Evolutionary conservation across 2,797 vertebrate genomes (phyloP).

Genomic region (Simalia tracyae): DNA sequence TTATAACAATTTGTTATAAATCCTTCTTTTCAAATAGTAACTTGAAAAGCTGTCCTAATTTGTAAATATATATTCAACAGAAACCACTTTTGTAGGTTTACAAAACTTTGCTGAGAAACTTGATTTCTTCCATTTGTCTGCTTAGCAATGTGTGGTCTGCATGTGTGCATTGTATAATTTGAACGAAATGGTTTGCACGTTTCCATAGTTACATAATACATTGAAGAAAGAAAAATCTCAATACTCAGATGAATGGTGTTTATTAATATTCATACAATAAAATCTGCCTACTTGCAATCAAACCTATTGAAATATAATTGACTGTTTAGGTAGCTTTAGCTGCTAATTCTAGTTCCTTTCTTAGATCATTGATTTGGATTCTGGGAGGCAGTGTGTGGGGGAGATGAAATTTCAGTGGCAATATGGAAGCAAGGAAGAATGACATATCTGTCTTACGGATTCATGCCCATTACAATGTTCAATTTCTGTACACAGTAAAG

Average conservation of each 20-base stretch:
- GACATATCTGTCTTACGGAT: conserved; percentile 10
- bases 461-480: background rate
- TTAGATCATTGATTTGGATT: conserved; percentile 19
- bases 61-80: background rate
- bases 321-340: conserved; percentile 42
- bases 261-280: conserved; percentile 52
- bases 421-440: background rate
- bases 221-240: conserved; percentile 43
- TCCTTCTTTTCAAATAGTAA: background rate
- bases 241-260: conserved; percentile 31
- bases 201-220: conserved; percentile 57
- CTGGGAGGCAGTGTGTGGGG: background rate
- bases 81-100: background rate
- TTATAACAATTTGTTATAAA: background rate
- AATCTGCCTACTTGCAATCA: conserved; percentile 40
- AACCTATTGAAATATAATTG: conserved; percentile 53
- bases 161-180: conserved; percentile 43
- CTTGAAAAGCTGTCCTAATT: background rate
- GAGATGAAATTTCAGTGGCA: background rate
- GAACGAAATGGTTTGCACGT: conserved; percentile 50
- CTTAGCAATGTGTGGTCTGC: conserved; percentile 2
- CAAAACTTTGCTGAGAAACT: conserved; percentile 44
- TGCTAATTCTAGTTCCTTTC: conserved; percentile 39
- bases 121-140: conserved; percentile 37
- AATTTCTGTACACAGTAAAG: background rate